These are phyloP conservation scores for Cairina moschata DNA, from an alignment of 2,113 vertebrate genomes.

Conservation along the genomic window DNA sequence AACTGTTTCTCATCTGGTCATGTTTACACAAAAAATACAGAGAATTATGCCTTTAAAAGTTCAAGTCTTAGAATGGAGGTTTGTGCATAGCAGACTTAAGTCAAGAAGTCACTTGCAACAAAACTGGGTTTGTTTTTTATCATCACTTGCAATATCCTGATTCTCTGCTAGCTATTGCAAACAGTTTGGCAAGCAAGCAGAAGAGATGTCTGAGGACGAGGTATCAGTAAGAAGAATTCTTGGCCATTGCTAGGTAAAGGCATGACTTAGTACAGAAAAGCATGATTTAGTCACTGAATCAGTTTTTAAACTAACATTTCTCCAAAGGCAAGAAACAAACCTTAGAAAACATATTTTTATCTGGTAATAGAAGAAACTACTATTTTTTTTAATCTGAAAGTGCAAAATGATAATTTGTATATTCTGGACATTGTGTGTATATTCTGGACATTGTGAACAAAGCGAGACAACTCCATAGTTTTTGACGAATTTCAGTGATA, in stretches of 20 bases:
- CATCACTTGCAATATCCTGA: slow-evolving; percentile 28
- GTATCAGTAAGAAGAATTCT: neutral
- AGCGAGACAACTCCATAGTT: neutral
- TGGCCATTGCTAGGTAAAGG: neutral
- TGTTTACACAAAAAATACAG: slow-evolving; percentile 6
- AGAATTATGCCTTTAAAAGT: neutral
- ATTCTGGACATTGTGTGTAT: neutral
- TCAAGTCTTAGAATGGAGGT: neutral
- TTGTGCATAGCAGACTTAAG: slow-evolving; percentile 35
- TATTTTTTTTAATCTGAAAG: neutral
- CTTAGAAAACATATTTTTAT: neutral
- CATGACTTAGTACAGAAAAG: neutral
- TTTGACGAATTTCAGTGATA: neutral
- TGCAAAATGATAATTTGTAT: neutral
- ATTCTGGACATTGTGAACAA: neutral
- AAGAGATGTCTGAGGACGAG: slow-evolving; percentile 38
- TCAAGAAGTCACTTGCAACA: slow-evolving; percentile 53
- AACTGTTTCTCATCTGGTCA: slow-evolving; percentile 16
- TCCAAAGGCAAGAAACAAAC: neutral
- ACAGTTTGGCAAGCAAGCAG: slow-evolving; percentile 7
- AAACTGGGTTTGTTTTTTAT: slow-evolving; percentile 27
- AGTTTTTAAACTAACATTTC: neutral
- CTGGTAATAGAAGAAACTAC: neutral
- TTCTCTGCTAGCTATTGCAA: slow-evolving; percentile 39
- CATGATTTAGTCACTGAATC: neutral